Percentiles rank a stretch among this genome's conserved stretches.
phyloP scores from a whole-genome alignment of 1,140 invertebrate genomes.

The Rhizoglyphus robini region DNA sequence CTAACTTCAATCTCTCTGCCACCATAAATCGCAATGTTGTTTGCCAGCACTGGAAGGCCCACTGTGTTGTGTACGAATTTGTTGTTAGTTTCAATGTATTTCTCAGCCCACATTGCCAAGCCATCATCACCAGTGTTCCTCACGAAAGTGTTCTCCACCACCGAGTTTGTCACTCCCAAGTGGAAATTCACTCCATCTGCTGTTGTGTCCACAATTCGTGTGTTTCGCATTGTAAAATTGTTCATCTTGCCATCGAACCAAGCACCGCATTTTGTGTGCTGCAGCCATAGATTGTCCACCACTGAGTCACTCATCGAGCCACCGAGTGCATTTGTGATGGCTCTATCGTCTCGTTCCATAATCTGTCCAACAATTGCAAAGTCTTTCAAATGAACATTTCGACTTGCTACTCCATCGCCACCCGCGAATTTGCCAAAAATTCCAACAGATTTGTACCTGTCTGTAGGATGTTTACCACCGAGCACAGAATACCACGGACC shows the following conservation, averaged over 20 bases:
- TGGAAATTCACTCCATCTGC: constrained; percentile 2
- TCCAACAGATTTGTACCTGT: background rate
- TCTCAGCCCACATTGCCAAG: constrained; percentile 5
- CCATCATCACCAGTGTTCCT: constrained; percentile 6
- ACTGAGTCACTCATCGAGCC: background rate
- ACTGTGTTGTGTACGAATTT: background rate
- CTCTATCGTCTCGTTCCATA: background rate
- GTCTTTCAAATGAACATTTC: background rate
- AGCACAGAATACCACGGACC: constrained; percentile 6
- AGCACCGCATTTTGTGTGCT: constrained; percentile 4
- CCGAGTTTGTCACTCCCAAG: background rate
- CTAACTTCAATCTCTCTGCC: background rate
- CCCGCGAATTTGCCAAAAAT: constrained; percentile 4
- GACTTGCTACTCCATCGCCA: background rate
- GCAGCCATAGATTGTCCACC: constrained; percentile 6
- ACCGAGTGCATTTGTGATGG: background rate
- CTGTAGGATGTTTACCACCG: background rate
- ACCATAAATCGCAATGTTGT: constrained; percentile 15
- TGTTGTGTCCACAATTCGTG: background rate
- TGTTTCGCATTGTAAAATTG: background rate
- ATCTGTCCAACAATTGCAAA: constrained; percentile 7
- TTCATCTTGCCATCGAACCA: constrained; percentile 14
- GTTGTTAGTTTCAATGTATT: background rate
- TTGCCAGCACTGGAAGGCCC: background rate
- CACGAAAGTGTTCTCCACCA: background rate